Conservation (phyloP, 2,797 vertebrate genomes). For the Coregonus sp. region DNA sequence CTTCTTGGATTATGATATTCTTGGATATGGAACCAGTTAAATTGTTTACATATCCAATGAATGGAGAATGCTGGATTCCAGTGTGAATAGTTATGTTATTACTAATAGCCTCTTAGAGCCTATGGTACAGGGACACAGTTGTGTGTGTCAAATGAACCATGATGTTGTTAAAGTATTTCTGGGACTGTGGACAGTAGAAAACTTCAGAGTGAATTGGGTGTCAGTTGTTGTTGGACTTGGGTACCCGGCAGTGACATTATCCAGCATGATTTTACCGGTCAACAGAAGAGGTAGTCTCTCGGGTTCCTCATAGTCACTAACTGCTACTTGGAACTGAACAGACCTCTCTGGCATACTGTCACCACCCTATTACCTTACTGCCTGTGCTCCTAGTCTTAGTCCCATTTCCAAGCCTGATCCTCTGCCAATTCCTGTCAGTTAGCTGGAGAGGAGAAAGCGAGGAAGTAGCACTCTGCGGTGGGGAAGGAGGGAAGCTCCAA, state of each 20-base stretch:
- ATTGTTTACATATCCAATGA: background rate
- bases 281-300: background rate
- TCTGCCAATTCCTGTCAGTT: background rate
- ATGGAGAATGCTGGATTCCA: background rate
- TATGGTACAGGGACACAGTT: background rate
- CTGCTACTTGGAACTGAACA: background rate
- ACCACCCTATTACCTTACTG: background rate
- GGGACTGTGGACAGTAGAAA: background rate
- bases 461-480: constrained; percentile 35
- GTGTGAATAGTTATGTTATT: background rate
- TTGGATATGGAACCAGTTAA: background rate
- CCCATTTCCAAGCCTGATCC: background rate
- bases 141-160: background rate
- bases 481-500: constrained; percentile 17
- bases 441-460: constrained; percentile 32
- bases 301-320: background rate
- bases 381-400: background rate
- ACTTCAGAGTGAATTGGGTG: background rate
- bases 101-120: background rate
- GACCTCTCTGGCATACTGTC: background rate
- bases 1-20: background rate
- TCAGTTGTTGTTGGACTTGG: background rate
- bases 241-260: background rate
- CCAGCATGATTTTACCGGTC: background rate
- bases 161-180: background rate